phyloP scores from a whole-genome alignment of 2,113 vertebrate species.

The Leuciscus idus region DNA sequence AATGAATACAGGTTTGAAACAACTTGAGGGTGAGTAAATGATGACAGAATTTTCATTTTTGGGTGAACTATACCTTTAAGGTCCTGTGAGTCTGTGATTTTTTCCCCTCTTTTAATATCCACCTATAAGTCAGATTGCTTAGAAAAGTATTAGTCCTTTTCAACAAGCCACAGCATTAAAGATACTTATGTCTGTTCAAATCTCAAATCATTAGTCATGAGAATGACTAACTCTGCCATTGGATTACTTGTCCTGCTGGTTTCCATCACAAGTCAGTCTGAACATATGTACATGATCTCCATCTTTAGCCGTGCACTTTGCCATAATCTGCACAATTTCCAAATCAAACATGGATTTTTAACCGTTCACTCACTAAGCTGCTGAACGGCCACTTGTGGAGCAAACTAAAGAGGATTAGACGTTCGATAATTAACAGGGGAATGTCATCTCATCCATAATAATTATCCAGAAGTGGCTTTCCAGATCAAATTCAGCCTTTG shows the following conservation, averaged over 20 bases:
- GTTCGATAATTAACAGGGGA: slow-evolving; percentile 8
- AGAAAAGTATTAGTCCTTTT: neutral
- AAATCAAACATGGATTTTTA: slow-evolving; percentile 5
- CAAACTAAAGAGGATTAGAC: slow-evolving; percentile 27
- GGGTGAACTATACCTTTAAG: neutral
- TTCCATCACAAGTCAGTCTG: slow-evolving; percentile 26
- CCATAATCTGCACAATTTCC: slow-evolving; percentile 8
- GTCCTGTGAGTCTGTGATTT: neutral
- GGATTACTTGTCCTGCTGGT: slow-evolving; percentile 6
- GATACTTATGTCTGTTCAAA: neutral
- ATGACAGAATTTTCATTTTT: too few relatives aligned
- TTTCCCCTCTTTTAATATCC: neutral
- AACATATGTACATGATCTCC: neutral
- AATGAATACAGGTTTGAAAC: too few relatives aligned
- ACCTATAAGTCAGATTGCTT: neutral
- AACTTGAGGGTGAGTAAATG: too few relatives aligned
- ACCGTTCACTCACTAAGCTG: neutral
- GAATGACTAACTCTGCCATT: neutral
- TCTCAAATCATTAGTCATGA: slow-evolving; percentile 1
- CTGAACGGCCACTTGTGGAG: neutral
- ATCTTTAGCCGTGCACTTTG: neutral
- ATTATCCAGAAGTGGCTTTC: slow-evolving; percentile 27
- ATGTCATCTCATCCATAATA: slow-evolving; percentile 25
- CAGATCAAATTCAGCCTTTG: neutral
- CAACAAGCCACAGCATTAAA: neutral